These are phyloP conservation scores for Drosophila putrida DNA, from an alignment of 2,888 invertebrate species.

Conservation along the genomic window DNA sequence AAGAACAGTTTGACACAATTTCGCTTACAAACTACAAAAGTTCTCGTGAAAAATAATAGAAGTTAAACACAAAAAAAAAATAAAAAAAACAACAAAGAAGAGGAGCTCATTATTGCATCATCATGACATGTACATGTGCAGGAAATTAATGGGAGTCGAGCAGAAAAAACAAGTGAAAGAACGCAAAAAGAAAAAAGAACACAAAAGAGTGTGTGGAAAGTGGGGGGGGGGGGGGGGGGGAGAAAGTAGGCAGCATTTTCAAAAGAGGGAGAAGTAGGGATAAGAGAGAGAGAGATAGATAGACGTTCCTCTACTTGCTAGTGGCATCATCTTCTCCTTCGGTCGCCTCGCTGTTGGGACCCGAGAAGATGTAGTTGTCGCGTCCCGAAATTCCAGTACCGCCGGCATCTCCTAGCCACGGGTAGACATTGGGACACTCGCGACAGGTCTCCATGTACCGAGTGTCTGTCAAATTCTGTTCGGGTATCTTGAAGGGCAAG, in stretches of 20 bases:
- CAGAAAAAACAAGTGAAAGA: slow-evolving; percentile 13
- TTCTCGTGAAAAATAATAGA: slow-evolving; percentile 12
- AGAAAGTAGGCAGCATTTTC: background rate
- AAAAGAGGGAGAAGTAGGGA: too few relatives aligned
- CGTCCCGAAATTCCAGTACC: slow-evolving; percentile 92
- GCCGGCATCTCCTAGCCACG: slow-evolving; percentile 95
- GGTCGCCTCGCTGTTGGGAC: slow-evolving; percentile 35
- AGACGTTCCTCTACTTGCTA: slow-evolving; percentile 31
- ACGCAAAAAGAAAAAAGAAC: slow-evolving; percentile 8
- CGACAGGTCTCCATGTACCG: slow-evolving; percentile 95
- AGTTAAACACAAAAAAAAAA: slow-evolving; percentile 4
- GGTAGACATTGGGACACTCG: slow-evolving; percentile 94
- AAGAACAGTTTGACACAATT: slow-evolving; percentile 72
- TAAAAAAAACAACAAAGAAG: slow-evolving; percentile 11
- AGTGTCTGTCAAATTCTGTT: slow-evolving; percentile 91
- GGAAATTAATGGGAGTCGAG: slow-evolving; percentile 31
- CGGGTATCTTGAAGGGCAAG: slow-evolving; percentile 91
- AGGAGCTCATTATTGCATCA: slow-evolving; percentile 45
- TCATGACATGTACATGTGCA: slow-evolving; percentile 54
- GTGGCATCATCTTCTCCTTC: slow-evolving; percentile 26
- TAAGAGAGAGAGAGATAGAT: background rate
- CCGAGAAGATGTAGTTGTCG: slow-evolving; percentile 89
- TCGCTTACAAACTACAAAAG: slow-evolving; percentile 63
- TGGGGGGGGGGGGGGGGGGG: too few relatives aligned
- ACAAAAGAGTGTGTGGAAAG: background rate